These are phyloP conservation scores for Deroptyus accipitrinus DNA, from an alignment of 2,113 vertebrate species.

Conservation along the genomic window DNA sequence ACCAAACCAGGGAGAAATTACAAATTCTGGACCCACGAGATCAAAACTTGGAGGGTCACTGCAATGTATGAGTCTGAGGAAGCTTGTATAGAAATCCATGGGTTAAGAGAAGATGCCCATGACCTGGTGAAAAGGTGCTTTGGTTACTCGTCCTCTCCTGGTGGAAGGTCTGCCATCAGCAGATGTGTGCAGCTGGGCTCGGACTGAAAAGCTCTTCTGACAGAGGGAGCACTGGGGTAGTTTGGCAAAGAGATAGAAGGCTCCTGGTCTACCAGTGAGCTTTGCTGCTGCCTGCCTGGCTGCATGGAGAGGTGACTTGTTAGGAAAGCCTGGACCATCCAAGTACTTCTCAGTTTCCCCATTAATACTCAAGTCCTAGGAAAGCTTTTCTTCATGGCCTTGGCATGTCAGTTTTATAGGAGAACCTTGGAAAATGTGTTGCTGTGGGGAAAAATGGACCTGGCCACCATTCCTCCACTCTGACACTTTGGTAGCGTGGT, in stretches of 20 bases:
- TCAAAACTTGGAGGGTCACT: not conserved
- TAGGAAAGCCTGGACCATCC: not conserved
- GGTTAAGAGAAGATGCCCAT: not conserved
- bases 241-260: not conserved
- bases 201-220: not conserved
- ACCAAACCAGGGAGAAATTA: not conserved
- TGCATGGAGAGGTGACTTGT: not conserved
- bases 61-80: not conserved
- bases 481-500: not conserved
- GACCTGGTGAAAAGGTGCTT: not conserved
- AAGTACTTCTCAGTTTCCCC: slow-evolving; percentile 21
- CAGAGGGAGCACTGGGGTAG: not conserved
- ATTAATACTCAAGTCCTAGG: not conserved
- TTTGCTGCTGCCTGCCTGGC: not conserved
- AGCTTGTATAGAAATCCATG: not conserved
- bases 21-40: not conserved
- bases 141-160: fast-evolving
- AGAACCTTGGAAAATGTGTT: slow-evolving; percentile 58
- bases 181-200: not conserved
- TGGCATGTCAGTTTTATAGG: not conserved
- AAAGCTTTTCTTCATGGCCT: slow-evolving; percentile 2
- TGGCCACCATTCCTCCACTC: not conserved
- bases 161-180: not conserved
- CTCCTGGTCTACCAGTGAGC: not conserved
- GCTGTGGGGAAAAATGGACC: not conserved